A percentile compares a stretch with the other conserved stretches of the same genome.
phyloP scores from a whole-genome alignment of 2,888 invertebrate species.

The Nemurella pictetii region DNA sequence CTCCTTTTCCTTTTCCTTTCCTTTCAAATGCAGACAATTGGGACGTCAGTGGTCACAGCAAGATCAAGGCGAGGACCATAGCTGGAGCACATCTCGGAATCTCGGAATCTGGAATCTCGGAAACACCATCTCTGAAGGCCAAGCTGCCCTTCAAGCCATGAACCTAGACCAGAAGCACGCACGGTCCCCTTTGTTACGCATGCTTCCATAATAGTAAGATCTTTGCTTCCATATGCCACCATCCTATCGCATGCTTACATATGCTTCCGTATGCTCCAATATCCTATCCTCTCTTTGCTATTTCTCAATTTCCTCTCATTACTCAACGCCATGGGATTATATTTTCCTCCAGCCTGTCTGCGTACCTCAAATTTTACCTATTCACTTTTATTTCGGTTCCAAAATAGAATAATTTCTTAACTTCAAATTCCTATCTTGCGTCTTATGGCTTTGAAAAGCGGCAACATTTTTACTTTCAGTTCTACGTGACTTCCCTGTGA shows the following conservation, averaged over 20 bases:
- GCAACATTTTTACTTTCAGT: neutral
- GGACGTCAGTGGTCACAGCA: neutral
- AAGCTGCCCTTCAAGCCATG: neutral
- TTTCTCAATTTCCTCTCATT: neutral
- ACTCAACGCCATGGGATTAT: neutral
- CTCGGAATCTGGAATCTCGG: neutral
- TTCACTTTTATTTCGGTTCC: neutral
- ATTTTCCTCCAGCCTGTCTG: neutral
- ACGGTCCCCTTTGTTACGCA: neutral
- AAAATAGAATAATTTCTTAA: neutral
- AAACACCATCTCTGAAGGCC: neutral
- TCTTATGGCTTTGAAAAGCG: neutral
- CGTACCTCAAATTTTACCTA: neutral
- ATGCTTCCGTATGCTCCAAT: too few relatives aligned
- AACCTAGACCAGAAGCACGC: neutral
- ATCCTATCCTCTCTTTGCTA: neutral
- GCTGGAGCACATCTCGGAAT: neutral
- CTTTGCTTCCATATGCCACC: too few relatives aligned
- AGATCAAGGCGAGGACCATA: too few relatives aligned
- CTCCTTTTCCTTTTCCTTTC: constrained; percentile 1
- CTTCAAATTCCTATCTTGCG: neutral
- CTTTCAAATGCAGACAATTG: constrained; percentile 6
- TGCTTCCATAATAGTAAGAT: too few relatives aligned
- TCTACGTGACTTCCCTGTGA: neutral
- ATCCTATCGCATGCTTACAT: too few relatives aligned